A percentile compares a stretch with the other conserved stretches of the same genome.
Evolutionary conservation across 1,140 invertebrate genomes (phyloP).

Genomic region (Hyposmocoma kahamanoa): DNA sequence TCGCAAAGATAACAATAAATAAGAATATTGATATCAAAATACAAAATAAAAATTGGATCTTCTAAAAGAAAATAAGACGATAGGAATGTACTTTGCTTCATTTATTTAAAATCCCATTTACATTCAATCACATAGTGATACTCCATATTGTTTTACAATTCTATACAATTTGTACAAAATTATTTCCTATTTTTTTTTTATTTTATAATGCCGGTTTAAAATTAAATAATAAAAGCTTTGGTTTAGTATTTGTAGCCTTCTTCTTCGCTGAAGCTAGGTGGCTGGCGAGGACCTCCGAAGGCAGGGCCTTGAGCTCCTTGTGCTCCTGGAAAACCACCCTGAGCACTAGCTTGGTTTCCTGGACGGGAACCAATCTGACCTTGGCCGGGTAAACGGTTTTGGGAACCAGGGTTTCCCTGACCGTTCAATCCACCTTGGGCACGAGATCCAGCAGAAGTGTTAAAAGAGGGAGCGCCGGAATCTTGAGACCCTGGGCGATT

Average conservation of each 20-base stretch:
- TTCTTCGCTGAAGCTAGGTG: conserved; percentile 54
- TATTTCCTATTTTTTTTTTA: conserved; percentile 29
- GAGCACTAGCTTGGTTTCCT: not conserved
- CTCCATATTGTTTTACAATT: conserved; percentile 13
- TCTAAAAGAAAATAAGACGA: too few relatives aligned
- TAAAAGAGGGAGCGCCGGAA: too few relatives aligned
- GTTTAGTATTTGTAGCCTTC: conserved; percentile 63
- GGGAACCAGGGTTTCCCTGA: too few relatives aligned
- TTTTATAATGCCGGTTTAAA: conserved; percentile 29
- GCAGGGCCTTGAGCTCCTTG: not conserved
- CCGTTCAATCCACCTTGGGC: conserved; percentile 4
- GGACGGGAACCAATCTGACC: not conserved
- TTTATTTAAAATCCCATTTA: conserved; percentile 19
- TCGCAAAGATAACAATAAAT: too few relatives aligned
- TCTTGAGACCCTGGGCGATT: conserved; percentile 17
- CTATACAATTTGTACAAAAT: conserved; percentile 47
- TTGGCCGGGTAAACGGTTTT: not conserved
- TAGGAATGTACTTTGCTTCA: too few relatives aligned
- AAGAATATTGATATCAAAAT: too few relatives aligned
- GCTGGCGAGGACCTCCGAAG: conserved; percentile 48
- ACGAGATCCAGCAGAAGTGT: conserved; percentile 1
- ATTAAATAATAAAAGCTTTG: conserved; percentile 17
- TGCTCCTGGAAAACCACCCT: not conserved
- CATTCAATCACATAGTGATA: conserved; percentile 44
- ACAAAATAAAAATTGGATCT: too few relatives aligned